Conservation (phyloP, 1,140 invertebrate species). For the Caerostris darwini region DNA sequence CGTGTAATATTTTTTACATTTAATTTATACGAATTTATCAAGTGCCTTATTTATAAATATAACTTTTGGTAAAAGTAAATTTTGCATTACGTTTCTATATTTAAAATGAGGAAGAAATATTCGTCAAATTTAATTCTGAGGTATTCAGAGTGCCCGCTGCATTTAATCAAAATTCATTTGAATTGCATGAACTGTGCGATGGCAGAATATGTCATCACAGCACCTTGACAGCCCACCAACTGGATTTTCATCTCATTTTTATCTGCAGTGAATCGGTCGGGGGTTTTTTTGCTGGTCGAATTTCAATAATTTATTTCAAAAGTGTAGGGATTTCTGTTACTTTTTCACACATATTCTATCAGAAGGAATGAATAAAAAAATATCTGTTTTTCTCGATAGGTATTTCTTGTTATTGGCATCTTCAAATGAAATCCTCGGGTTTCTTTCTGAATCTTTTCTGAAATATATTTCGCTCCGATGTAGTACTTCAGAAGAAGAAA, state of each 20-base stretch:
- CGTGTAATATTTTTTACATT: no score
- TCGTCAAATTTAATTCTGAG: not conserved
- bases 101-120: not conserved
- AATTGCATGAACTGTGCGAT: not conserved
- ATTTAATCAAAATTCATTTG: slow-evolving; percentile 18
- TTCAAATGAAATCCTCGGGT: not conserved
- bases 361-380: not conserved
- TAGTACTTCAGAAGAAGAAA: not conserved
- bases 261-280: not conserved
- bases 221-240: not conserved
- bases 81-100: no score
- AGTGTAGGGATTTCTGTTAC: not conserved
- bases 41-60: no score
- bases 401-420: not conserved
- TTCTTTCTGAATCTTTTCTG: not conserved
- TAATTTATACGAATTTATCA: no score
- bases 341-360: not conserved
- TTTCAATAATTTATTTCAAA: slow-evolving; percentile 44
- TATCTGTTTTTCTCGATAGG: not conserved
- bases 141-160: not conserved
- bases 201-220: not conserved
- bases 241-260: not conserved
- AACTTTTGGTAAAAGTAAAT: no score
- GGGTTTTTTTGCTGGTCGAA: not conserved
- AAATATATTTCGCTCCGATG: not conserved